Conservation (phyloP, 2,113 vertebrate genomes). For the Zingel zingel region DNA sequence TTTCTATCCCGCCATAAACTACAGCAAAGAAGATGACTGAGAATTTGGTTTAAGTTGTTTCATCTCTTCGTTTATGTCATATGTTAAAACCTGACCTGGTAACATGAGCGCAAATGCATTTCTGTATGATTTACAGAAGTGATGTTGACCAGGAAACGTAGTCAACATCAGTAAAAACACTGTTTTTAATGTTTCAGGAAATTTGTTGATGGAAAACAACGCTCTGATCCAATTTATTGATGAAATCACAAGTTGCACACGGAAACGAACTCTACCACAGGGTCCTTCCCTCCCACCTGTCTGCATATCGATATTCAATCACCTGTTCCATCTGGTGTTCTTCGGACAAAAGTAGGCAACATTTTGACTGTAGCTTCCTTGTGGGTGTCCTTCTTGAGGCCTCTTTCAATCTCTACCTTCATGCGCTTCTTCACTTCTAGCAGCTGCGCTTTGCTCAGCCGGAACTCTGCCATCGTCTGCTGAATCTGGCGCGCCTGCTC, state of each 20-base stretch:
- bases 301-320: conserved; percentile 27
- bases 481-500: conserved; percentile 94
- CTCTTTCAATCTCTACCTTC: conserved; percentile 91
- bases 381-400: conserved; percentile 88
- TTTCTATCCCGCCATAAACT: neutral
- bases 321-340: conserved; percentile 95
- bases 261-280: too few relatives aligned
- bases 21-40: neutral
- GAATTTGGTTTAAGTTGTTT: neutral
- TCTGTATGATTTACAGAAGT: neutral
- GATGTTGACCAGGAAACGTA: too few relatives aligned
- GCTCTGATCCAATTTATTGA: too few relatives aligned
- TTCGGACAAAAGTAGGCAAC: conserved; percentile 95
- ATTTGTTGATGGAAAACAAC: too few relatives aligned
- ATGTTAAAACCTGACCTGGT: neutral
- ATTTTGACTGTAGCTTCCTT: conserved; percentile 92
- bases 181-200: too few relatives aligned
- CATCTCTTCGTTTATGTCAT: neutral
- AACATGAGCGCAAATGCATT: too few relatives aligned
- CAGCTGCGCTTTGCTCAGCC: conserved; percentile 90
- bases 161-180: too few relatives aligned
- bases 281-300: neutral
- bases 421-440: conserved; percentile 95
- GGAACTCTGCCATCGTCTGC: conserved; percentile 91
- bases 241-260: too few relatives aligned